Percentiles rank a stretch among this genome's conserved stretches.
These are phyloP conservation scores for Esperia sulphurella DNA, from an alignment of 2,888 invertebrate species.

Conservation along the genomic window DNA sequence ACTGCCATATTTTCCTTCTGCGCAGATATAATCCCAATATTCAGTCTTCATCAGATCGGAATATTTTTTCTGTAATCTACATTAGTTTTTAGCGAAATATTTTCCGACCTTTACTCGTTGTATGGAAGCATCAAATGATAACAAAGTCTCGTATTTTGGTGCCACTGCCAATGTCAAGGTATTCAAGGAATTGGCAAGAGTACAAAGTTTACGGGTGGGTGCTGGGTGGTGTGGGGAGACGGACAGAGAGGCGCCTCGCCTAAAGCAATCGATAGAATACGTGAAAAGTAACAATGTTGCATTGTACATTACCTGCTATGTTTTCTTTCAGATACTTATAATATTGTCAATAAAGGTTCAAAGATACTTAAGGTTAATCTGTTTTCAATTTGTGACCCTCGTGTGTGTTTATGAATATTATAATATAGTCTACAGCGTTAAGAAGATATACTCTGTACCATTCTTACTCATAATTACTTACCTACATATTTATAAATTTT, in stretches of 20 bases:
- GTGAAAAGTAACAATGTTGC: conserved; percentile 13
- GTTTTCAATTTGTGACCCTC: too few species aligned
- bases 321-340: not conserved
- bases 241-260: conserved; percentile 17
- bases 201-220: conserved; percentile 6
- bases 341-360: not conserved
- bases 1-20: not conserved
- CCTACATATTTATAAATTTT: too few species aligned
- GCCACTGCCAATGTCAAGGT: conserved; percentile 16
- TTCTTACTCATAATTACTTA: too few species aligned
- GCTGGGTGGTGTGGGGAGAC: conserved; percentile 12
- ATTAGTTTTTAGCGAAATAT: too few species aligned
- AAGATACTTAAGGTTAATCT: too few species aligned
- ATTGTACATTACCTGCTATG: not conserved
- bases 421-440: too few species aligned
- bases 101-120: too few species aligned
- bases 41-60: not conserved
- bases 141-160: not conserved
- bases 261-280: conserved; percentile 13
- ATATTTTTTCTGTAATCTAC: too few species aligned
- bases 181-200: conserved; percentile 13
- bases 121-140: too few species aligned
- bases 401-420: too few species aligned
- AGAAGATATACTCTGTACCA: too few species aligned
- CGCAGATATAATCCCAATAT: not conserved